Evolutionary conservation across 1,140 invertebrate species (phyloP).

Genomic region (Centruroides vittatus): DNA sequence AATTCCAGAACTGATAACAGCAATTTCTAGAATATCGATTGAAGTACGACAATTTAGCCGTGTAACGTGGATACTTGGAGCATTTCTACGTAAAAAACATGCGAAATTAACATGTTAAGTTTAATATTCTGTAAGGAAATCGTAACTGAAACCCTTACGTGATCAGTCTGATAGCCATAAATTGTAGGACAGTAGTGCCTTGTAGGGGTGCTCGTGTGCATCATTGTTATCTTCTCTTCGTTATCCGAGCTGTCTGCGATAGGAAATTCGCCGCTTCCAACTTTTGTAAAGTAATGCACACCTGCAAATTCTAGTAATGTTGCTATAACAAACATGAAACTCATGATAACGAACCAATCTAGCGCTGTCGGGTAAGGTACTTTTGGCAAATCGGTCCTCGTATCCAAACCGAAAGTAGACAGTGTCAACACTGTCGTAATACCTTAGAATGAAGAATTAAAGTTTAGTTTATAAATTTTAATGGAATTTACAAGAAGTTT

Average conservation of each 20-base stretch:
- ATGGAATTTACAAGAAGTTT: no score
- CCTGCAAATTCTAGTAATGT: slow-evolving; percentile 84
- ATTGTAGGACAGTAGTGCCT: no score
- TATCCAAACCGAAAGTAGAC: slow-evolving; percentile 81
- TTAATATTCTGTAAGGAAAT: no score
- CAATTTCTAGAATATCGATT: slow-evolving; percentile 7
- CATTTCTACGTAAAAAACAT: no score
- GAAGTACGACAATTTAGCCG: background rate
- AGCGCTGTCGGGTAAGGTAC: slow-evolving; percentile 45
- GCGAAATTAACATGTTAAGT: no score
- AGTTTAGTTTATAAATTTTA: background rate
- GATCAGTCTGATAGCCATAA: no score
- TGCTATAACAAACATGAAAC: slow-evolving; percentile 84
- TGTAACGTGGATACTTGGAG: no score
- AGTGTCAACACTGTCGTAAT: slow-evolving; percentile 83
- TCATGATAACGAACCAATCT: slow-evolving; percentile 66
- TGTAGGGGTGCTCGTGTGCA: no score
- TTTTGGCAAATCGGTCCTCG: slow-evolving; percentile 75
- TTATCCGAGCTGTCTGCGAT: slow-evolving; percentile 2
- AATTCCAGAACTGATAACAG: slow-evolving; percentile 32
- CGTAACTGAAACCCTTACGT: no score
- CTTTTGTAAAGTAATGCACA: slow-evolving; percentile 88
- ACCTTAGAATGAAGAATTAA: slow-evolving; percentile 34
- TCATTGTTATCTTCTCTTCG: background rate
- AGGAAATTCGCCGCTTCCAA: slow-evolving; percentile 24